A percentile compares a stretch with the other conserved stretches of the same genome.
Evolutionary conservation across 2,888 invertebrate genomes (phyloP).

Genomic region (Calameuta filiformis): DNA sequence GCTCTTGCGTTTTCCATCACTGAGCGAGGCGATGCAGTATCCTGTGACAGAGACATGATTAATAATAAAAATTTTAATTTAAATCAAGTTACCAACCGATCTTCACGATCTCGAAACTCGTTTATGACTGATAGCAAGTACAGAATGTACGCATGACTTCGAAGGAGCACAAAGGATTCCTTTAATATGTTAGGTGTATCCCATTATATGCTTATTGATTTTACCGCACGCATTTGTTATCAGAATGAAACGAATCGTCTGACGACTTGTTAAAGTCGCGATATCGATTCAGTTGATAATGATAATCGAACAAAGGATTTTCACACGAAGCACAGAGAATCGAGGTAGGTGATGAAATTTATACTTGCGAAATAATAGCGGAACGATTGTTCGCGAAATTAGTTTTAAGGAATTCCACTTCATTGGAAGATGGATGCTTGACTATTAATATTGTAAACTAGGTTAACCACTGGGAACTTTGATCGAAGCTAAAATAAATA

Average conservation of each 20-base stretch:
- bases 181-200: neutral
- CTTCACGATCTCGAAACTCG: neutral
- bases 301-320: neutral
- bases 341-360: neutral
- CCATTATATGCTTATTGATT: neutral
- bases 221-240: neutral
- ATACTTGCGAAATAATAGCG: neutral
- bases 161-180: neutral
- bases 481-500: neutral
- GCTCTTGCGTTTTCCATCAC: constrained; percentile 80
- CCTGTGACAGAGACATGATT: constrained; percentile 68
- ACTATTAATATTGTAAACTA: neutral
- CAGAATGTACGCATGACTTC: neutral
- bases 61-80: neutral
- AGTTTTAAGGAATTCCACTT: neutral
- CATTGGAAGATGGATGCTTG: neutral
- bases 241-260: neutral
- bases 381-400: neutral
- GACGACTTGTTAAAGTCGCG: neutral
- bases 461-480: neutral
- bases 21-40: constrained; percentile 93
- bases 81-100: neutral
- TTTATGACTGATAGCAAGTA: neutral
- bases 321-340: neutral
- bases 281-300: neutral